Evolutionary conservation across 2,888 invertebrate genomes (phyloP).

Genomic region (Chrysodeixis includens): DNA sequence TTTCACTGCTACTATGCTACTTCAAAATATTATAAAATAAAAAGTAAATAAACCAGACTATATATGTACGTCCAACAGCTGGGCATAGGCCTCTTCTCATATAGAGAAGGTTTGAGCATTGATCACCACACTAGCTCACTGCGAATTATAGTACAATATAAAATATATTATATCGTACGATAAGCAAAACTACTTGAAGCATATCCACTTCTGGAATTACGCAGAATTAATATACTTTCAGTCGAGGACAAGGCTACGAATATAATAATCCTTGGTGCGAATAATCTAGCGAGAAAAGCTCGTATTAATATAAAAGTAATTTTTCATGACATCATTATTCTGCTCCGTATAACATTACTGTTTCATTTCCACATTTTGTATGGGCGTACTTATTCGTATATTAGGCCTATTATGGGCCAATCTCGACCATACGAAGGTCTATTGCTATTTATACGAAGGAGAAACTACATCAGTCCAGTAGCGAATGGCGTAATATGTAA

Average conservation of each 20-base stretch:
- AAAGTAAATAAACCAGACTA: no score
- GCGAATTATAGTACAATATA: no score
- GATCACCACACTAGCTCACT: no score
- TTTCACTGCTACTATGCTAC: no score
- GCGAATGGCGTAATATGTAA: constrained; percentile 65
- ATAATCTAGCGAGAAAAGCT: constrained; percentile 20
- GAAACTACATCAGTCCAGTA: constrained; percentile 47
- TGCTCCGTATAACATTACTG: constrained; percentile 14
- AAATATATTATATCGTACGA: neutral
- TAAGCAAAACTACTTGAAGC: neutral
- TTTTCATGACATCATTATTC: constrained; percentile 44
- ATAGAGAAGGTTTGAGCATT: no score
- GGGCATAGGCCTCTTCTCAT: no score
- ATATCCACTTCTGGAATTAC: neutral
- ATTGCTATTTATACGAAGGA: constrained; percentile 42
- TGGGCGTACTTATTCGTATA: constrained; percentile 43
- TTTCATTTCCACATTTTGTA: constrained; percentile 34
- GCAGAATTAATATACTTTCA: constrained; percentile 1
- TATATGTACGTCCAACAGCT: no score
- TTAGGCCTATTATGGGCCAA: constrained; percentile 36
- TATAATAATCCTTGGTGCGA: constrained; percentile 21
- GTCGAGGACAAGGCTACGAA: constrained; percentile 5
- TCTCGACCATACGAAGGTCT: constrained; percentile 27
- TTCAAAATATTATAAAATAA: no score
- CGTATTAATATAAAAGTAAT: constrained; percentile 44